phyloP scores from a whole-genome alignment of 2,797 vertebrate species.

The Chaetodon trifasciatus region DNA sequence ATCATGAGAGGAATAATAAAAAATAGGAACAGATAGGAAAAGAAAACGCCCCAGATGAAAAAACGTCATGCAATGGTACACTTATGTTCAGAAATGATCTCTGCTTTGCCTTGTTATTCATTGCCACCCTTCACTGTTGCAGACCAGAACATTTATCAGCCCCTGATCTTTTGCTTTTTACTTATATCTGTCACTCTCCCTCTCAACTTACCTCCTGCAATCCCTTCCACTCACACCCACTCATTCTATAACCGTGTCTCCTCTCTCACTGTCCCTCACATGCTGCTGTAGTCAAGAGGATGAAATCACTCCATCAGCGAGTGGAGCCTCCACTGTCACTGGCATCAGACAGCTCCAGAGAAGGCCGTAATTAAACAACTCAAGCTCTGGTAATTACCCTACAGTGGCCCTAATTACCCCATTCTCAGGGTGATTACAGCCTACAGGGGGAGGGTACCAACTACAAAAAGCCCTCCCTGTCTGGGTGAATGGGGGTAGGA shows the following conservation, averaged over 20 bases:
- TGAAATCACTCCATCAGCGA: slow-evolving; percentile 79
- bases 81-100: slow-evolving; percentile 15
- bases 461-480: slow-evolving; percentile 73
- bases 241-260: slow-evolving; percentile 52
- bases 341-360: slow-evolving; percentile 80
- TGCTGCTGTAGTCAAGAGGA: slow-evolving; percentile 75
- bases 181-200: slow-evolving; percentile 41
- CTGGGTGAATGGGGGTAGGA: slow-evolving; percentile 53
- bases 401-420: slow-evolving; percentile 87
- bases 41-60: not conserved
- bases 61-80: slow-evolving; percentile 1
- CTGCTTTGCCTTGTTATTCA: slow-evolving; percentile 27
- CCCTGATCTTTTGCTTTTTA: slow-evolving; percentile 37
- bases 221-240: slow-evolving; percentile 62
- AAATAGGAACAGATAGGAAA: not conserved
- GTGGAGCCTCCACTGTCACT: slow-evolving; percentile 80
- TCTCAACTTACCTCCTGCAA: slow-evolving; percentile 50
- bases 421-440: slow-evolving; percentile 86
- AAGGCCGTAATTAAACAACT: slow-evolving; percentile 88
- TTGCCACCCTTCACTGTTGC: slow-evolving; percentile 17
- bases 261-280: slow-evolving; percentile 54
- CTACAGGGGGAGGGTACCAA: slow-evolving; percentile 69
- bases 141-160: slow-evolving; percentile 46
- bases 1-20: not conserved
- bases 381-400: slow-evolving; percentile 87